Evolutionary conservation across 2,113 vertebrate species (phyloP).

Genomic region (Caracal caracal): DNA sequence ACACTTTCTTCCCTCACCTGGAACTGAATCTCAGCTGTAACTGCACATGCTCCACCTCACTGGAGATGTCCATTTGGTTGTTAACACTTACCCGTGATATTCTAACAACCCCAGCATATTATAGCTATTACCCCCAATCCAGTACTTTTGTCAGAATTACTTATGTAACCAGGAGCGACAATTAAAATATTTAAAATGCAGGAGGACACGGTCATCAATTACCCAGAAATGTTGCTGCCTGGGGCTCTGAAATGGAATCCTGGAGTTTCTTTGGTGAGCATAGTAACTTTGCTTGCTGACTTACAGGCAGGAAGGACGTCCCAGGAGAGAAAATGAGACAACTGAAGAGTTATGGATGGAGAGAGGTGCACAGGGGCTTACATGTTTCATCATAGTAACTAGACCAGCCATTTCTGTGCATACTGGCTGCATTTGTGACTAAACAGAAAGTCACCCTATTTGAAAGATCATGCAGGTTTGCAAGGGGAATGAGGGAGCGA

Average conservation of each 20-base stretch:
- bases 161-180: background rate
- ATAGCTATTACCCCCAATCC: background rate
- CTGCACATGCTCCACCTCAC: background rate
- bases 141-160: background rate
- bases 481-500: background rate
- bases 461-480: background rate
- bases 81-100: background rate
- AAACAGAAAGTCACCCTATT: background rate
- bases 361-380: background rate
- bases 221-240: background rate
- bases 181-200: background rate
- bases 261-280: background rate
- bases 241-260: background rate
- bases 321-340: background rate
- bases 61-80: background rate
- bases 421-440: background rate
- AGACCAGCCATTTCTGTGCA: background rate
- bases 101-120: background rate
- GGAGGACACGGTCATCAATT: background rate
- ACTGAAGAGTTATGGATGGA: background rate
- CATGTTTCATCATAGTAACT: background rate
- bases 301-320: background rate
- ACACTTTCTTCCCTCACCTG: background rate
- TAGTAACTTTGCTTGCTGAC: background rate
- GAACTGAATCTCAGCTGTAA: background rate